Conservation (phyloP, 2,113 vertebrate genomes). For the Anser brachyrhynchus region DNA sequence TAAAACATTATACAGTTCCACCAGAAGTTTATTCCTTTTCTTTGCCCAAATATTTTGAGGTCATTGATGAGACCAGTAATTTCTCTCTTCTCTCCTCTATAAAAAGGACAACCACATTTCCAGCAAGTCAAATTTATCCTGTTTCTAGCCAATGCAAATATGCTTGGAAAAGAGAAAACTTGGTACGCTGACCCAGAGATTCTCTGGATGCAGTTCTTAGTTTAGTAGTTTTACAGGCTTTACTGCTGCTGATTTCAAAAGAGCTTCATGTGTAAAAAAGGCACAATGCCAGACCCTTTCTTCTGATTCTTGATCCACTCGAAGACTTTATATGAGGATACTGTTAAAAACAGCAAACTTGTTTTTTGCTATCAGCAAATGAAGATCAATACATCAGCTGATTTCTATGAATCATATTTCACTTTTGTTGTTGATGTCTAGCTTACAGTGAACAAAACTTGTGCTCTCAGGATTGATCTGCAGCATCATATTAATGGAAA, state of each 20-base stretch:
- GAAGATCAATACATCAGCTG: slow-evolving; percentile 14
- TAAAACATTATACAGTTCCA: slow-evolving; percentile 69
- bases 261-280: not conserved
- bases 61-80: slow-evolving; percentile 51
- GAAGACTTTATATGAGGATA: not conserved
- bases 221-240: not conserved
- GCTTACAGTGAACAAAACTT: not conserved
- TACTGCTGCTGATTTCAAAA: not conserved
- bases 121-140: slow-evolving; percentile 41
- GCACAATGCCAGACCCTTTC: not conserved
- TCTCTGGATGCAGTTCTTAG: not conserved
- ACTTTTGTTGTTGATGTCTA: not conserved
- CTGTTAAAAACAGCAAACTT: not conserved
- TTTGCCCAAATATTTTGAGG: slow-evolving; percentile 59
- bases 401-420: slow-evolving; percentile 41
- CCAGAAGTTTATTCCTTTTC: slow-evolving; percentile 62
- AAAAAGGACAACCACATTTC: slow-evolving; percentile 31
- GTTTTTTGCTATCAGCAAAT: rapidly evolving
- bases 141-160: not conserved
- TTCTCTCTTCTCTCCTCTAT: slow-evolving; percentile 33
- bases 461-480: not conserved
- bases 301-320: not conserved
- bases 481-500: slow-evolving; percentile 7
- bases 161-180: not conserved
- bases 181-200: not conserved